Conservation (phyloP, 2,888 invertebrate species). For the Calameuta idolon region DNA sequence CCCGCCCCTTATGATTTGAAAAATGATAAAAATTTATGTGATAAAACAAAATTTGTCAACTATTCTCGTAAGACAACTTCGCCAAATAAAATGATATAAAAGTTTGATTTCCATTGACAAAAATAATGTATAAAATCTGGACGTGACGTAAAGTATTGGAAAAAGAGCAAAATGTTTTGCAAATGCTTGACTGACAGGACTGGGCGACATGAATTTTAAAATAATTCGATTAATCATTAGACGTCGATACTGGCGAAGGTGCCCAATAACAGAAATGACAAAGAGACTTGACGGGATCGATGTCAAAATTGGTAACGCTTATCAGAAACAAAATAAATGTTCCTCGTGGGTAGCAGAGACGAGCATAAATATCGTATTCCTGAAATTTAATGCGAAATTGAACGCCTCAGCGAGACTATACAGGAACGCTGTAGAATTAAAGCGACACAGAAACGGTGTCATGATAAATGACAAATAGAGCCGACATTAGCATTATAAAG, state of each 20-base stretch:
- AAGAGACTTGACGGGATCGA: neutral
- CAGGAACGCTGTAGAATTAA: neutral
- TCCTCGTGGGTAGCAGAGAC: neutral
- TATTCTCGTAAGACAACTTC: neutral
- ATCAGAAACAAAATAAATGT: neutral
- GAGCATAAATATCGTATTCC: neutral
- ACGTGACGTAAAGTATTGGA: neutral
- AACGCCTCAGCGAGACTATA: neutral
- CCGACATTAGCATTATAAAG: too few species aligned
- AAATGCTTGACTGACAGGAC: neutral
- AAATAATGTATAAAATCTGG: neutral
- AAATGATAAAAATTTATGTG: too few species aligned
- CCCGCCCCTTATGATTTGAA: too few species aligned
- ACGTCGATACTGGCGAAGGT: neutral
- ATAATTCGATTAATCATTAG: neutral
- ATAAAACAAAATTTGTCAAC: neutral
- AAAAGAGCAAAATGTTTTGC: neutral
- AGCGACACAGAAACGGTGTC: too few species aligned
- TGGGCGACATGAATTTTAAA: neutral
- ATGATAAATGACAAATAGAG: too few species aligned
- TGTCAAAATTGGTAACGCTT: neutral
- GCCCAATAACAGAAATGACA: neutral
- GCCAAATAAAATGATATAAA: neutral
- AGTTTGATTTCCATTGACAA: neutral
- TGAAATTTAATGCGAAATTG: neutral